Evolutionary conservation across 2,797 vertebrate genomes (phyloP).

Genomic region (Picus viridis): DNA sequence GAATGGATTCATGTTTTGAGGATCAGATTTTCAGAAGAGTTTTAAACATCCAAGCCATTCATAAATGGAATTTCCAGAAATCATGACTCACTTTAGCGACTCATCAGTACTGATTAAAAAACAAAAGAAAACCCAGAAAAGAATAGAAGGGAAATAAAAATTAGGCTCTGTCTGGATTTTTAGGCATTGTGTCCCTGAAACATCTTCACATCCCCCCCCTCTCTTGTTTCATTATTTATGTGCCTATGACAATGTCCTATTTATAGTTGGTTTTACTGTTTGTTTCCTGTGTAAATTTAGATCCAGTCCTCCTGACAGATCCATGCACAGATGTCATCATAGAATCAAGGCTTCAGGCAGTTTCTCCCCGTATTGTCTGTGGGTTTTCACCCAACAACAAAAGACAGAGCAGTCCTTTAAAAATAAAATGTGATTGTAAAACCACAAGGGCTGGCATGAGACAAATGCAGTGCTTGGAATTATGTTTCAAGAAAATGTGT

Average conservation of each 20-base stretch:
- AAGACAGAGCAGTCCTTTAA: conserved; percentile 68
- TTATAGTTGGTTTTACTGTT: conserved; percentile 58
- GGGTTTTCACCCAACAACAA: conserved; percentile 69
- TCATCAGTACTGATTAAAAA: conserved; percentile 36
- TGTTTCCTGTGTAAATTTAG: conserved; percentile 63
- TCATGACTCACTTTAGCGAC: conserved; percentile 24
- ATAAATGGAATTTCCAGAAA: conserved; percentile 63
- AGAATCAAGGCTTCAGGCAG: conserved; percentile 58
- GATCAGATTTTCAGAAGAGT: conserved; percentile 46
- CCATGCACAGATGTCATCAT: conserved; percentile 64
- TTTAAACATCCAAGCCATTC: neutral
- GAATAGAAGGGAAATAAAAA: conserved; percentile 24
- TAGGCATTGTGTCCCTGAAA: neutral
- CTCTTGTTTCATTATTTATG: neutral
- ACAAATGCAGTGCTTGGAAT: conserved; percentile 58
- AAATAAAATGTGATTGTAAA: conserved; percentile 64
- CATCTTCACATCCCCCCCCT: neutral
- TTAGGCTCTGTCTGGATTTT: neutral
- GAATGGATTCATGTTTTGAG: neutral
- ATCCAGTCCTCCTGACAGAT: conserved; percentile 50
- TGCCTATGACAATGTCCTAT: conserved; percentile 50
- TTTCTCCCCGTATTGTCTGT: conserved; percentile 61
- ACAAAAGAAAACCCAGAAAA: conserved; percentile 26
- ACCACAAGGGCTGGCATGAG: conserved; percentile 56
- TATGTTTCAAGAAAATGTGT: conserved; percentile 70